Base-by-base conservation (phyloP, 2,888 invertebrate species). In the Notodonta dromedarius region DNA sequence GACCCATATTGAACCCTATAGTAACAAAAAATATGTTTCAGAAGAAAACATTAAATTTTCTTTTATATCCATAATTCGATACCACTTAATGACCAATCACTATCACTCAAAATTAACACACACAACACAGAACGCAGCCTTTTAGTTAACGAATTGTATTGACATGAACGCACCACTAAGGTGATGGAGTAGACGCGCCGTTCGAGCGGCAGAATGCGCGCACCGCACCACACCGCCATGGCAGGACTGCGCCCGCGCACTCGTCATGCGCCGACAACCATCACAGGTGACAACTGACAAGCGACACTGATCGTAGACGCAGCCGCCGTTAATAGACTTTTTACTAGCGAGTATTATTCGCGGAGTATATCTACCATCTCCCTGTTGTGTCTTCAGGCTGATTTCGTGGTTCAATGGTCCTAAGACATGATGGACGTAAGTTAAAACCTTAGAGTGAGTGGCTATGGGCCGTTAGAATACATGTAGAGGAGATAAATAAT, bases 171-270 rank as follows among this genome's bases (percentile, higher is more conserved):
- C 82, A 93, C 93, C 93, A 93, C 93, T 56, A 93, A 79, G 32
- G 90, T 93, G 74, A 93, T 84, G 71, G 92, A 91, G 80, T 92
- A 93, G 66, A 93, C 91, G 71, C 93, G 87, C 64, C 93, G 85
- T 73, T 93, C 88, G 64, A 93, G 86, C 76, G 93, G 93, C 76
- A 88, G 82, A 61, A 93, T 87, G 82, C 93, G 93, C 84, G 93
- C 93, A 81, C 93, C 93, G 87, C 93, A 93, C 93, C 93, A 93
- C 81, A 93, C 93, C 82, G 93, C 91, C 93, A 93, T 93, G 72
- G 88, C 90, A 87, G 90, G 84, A 92, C 91, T 74, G 83, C 80
- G 79, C 78, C 59, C 62, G 80, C 83, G 82, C 80, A 68, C 57
- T 59, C 74, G 81, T 76, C 78, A 78, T 78, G 84, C 82, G 61